These are phyloP conservation scores for Gymnodraco acuticeps DNA, from an alignment of 2,797 vertebrate species.

Conservation along the genomic window DNA sequence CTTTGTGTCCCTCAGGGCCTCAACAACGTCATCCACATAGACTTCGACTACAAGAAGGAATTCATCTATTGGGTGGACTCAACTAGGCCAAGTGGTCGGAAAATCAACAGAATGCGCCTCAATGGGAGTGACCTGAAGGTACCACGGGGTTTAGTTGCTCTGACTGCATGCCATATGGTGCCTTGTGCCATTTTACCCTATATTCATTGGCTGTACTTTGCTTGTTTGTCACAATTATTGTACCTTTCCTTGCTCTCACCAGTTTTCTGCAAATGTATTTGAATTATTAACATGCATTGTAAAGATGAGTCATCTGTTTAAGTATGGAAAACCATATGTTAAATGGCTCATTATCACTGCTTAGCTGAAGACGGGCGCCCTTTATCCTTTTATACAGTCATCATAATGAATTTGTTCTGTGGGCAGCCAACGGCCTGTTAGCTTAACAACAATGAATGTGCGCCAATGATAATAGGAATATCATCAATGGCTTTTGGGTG, in stretches of 20 bases:
- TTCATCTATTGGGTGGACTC: conserved; percentile 99
- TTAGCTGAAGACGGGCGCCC: conserved; percentile 23
- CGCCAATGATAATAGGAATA: conserved; percentile 29
- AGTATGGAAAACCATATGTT: background rate
- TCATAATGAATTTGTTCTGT: conserved; percentile 45
- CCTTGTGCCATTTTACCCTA: conserved; percentile 7
- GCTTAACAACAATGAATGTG: conserved; percentile 28
- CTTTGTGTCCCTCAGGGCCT: conserved; percentile 86
- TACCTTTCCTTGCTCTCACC: background rate
- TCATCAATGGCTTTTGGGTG: conserved; percentile 43
- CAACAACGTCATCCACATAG: conserved; percentile 97
- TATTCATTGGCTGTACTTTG: conserved; percentile 16
- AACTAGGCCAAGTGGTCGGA: conserved; percentile 94
- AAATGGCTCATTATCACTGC: conserved; percentile 40
- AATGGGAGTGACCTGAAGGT: conserved; percentile 99
- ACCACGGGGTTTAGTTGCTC: conserved; percentile 39
- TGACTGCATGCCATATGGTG: conserved; percentile 21
- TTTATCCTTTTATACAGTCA: conserved; percentile 48
- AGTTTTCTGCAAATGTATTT: conserved; percentile 16
- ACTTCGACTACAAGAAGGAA: conserved; percentile 99
- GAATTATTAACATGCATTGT: conserved; percentile 6
- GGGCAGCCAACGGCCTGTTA: conserved; percentile 28
- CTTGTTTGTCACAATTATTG: background rate
- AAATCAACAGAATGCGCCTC: conserved; percentile 96
- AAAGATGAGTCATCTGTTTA: conserved; percentile 11